Evolutionary conservation across 2,888 invertebrate species (phyloP), one percentile per base, ranked within the genome.

Genomic region (Dryobotodes eremita): DNA sequence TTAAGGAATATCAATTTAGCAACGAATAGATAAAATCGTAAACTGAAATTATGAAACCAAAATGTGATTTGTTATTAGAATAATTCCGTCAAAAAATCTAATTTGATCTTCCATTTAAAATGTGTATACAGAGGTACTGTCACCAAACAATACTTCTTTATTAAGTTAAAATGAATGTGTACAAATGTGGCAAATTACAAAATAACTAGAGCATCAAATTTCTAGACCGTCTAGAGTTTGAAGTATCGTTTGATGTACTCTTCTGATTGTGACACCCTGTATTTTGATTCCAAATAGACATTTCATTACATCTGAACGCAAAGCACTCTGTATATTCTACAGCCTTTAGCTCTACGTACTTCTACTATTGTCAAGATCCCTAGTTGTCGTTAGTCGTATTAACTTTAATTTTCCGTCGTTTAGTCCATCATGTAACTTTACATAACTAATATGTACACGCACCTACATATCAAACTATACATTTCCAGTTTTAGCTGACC

Each of bases 361-460:
- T 90, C 96, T 96, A 96, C 96, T 96, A 96, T 96, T 96, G 96
- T 96, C 96, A 94, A 94, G 90, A 94, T 95, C 93, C 94, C 94
- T 96, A 96, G 92, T 91, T 93, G 93, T 91, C 91, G 83, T 90
- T 91, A 92, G 79, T 91, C 88, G 86, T 90, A 91, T 90, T 90
- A 86, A 88, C 84, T 90, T 89, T 82, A 89, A 83, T 79, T 86
- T 89, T 78, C 84, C 83, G 80, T 89, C 86, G 48, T 70, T 78
- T 81, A 82, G 71, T 82, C 75, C 50, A 83, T 85, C 83, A 79
- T 85, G 88, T 83, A 87, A 89, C 89, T 71, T 79, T 75, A 81
- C 76, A 71, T 64, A 80, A 78, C 72, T 81, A 78, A 62, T 75
- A 79, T 77, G 78, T 80, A 36, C 31, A 36, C 31, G 3, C 31